Evolutionary conservation across 2,888 invertebrate genomes (phyloP).

Genomic region (Anthrax anthrax): DNA sequence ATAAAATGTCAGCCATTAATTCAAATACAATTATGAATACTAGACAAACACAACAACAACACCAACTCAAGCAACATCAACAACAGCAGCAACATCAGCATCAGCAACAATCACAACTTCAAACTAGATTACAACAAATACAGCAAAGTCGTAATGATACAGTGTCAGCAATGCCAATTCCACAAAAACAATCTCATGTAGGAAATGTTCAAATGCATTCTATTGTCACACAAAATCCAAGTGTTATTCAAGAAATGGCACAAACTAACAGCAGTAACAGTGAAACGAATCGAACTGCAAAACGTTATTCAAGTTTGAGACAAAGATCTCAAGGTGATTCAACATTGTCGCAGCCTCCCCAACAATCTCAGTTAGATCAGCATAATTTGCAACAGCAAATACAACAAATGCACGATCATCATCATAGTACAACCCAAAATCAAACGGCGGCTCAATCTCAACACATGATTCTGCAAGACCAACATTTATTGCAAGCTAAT

Average conservation of each 20-base stretch:
- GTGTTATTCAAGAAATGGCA: slow-evolving; percentile 4
- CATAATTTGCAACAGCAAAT: slow-evolving; percentile 19
- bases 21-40: neutral
- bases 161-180: too few species aligned
- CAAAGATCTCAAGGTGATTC: slow-evolving; percentile 35
- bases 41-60: neutral
- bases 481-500: slow-evolving; percentile 18
- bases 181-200: slow-evolving; percentile 23
- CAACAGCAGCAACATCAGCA: slow-evolving; percentile 3
- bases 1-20: slow-evolving; percentile 3
- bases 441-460: slow-evolving; percentile 12
- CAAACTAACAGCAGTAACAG: slow-evolving; percentile 20
- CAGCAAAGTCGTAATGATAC: slow-evolving; percentile 23
- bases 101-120: neutral
- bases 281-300: slow-evolving; percentile 27
- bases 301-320: slow-evolving; percentile 53
- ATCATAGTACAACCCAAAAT: slow-evolving; percentile 20
- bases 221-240: slow-evolving; percentile 25
- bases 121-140: slow-evolving; percentile 3
- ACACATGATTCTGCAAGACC: slow-evolving; percentile 24
- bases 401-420: slow-evolving; percentile 20
- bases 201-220: slow-evolving; percentile 34
- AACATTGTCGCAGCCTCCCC: slow-evolving; percentile 17
- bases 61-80: slow-evolving; percentile 12
- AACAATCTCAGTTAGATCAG: slow-evolving; percentile 20